phyloP scores from a whole-genome alignment of 2,113 vertebrate species.

The Reinhardtius hippoglossoides region DNA sequence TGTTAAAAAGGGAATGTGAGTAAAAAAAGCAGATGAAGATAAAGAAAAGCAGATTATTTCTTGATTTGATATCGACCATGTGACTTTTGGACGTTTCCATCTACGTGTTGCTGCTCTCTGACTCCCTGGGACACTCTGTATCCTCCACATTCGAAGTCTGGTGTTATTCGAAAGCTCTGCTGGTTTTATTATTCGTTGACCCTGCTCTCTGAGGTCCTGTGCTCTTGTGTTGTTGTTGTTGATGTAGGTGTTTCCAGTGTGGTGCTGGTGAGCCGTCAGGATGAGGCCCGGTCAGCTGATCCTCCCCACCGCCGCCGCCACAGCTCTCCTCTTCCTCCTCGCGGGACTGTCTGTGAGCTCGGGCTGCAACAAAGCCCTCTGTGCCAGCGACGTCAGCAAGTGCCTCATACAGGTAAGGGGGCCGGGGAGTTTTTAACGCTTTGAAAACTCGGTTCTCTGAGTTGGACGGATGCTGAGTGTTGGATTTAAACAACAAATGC shows the following conservation, averaged over 20 bases:
- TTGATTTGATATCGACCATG: too few relatives aligned
- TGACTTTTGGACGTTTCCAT: too few relatives aligned
- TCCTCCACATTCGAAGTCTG: too few relatives aligned
- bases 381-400: constrained; percentile 98
- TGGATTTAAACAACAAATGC: too few relatives aligned
- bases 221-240: constrained; percentile 1
- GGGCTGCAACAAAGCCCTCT: constrained; percentile 96
- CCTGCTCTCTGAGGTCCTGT: neutral
- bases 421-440: too few relatives aligned
- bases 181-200: too few relatives aligned
- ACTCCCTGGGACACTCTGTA: too few relatives aligned
- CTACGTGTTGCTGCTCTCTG: too few relatives aligned
- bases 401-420: constrained; percentile 94
- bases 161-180: too few relatives aligned
- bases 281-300: constrained; percentile 86
- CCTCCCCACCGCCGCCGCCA: constrained; percentile 66
- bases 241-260: constrained; percentile 65
- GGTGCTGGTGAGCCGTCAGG: constrained; percentile 73
- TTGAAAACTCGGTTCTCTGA: too few relatives aligned
- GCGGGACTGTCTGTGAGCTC: constrained; percentile 81
- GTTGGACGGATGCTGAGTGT: too few relatives aligned
- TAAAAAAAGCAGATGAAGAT: neutral
- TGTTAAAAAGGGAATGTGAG: neutral
- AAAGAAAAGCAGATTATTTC: neutral
- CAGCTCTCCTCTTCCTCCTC: constrained; percentile 85